Base-by-base conservation (phyloP, 2,113 vertebrate species). In the Dipodomys spectabilis region DNA sequence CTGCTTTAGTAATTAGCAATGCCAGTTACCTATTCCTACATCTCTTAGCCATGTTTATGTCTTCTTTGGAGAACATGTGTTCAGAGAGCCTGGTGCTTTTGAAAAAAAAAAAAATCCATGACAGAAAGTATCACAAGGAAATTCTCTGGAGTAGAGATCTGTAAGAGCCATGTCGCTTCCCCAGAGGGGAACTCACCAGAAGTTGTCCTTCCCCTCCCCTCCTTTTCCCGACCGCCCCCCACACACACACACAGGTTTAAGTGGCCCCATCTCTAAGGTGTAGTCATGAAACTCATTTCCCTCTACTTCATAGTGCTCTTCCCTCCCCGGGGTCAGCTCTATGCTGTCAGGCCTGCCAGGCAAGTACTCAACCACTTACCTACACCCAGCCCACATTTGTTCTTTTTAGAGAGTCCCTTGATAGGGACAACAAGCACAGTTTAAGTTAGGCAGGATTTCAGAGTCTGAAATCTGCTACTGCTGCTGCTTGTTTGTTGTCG, bases 381-480 rank as follows among this genome's bases (percentile, higher is more conserved):
- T 18, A 16, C 18, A 84, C 23, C 62, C 16, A 39, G 64, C 3
- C 62, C 65, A 65, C n/a, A 16, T 83, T 64, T 91, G n/a, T 74
- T 90, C 81, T 80, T 80, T 80, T 81, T 81, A n/a, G 49, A 90
- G 72, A 90, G 16, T 39, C 64, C 25, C 39, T 18, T 85, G 64
- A 82, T 45, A 57, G n/a, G n/a, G n/a, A n/a, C n/a, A n/a, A 72
- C 35, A 90, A 92, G 60, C 73, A 82, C 35, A 4, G 10, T 71
- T 88, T 87, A 87, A 67, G 90, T 85, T 23, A 82, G 79, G 57
- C 65, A 94, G n/a, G 53, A 80, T 86, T 74, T 95, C 88, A 45
- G 30, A 85, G 57, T 82, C 90, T 39, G 6, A 68, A 53, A 35
- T 11, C 23, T 64, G 8, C 62, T 64, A 23, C 62, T 64, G 62